These are phyloP conservation scores for Phyllostomus discolor DNA, from an alignment of 2,113 vertebrate species.

Conservation along the genomic window DNA sequence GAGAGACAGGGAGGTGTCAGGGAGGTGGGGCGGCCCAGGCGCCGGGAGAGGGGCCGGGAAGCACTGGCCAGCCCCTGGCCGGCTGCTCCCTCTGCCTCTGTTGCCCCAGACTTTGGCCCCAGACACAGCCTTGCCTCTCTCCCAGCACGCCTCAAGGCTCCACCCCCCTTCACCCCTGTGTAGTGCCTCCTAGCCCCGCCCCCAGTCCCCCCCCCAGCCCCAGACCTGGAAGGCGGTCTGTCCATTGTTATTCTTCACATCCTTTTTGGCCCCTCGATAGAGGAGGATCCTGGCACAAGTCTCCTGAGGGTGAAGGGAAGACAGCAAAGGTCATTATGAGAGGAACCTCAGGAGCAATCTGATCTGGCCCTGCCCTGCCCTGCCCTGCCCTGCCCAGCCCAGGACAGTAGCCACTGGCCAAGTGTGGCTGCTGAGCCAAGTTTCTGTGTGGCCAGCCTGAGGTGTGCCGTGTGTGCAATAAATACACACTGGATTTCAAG, in stretches of 20 bases:
- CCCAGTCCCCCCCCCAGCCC: neutral
- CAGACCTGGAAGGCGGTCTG: constrained; percentile 93
- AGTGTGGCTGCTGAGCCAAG: neutral
- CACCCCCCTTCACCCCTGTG: neutral
- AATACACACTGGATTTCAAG: accelerated
- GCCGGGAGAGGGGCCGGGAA: neutral
- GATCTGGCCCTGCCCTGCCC: neutral
- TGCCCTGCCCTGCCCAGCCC: too few relatives aligned
- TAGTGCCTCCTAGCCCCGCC: accelerated
- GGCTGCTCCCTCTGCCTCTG: neutral
- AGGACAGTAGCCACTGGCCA: neutral
- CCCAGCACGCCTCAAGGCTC: neutral
- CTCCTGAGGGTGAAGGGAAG: constrained; percentile 78
- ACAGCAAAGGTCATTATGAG: neutral
- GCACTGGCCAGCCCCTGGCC: neutral
- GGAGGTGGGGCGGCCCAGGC: neutral
- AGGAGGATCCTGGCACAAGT: constrained; percentile 92
- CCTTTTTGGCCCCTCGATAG: constrained; percentile 91
- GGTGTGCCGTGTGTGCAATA: accelerated
- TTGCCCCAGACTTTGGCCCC: neutral
- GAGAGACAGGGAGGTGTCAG: constrained; percentile 1
- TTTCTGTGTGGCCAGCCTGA: too few relatives aligned
- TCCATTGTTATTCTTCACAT: constrained; percentile 90
- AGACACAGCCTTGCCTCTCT: accelerated
- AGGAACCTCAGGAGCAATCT: neutral